Evolutionary conservation across 2,113 vertebrate species (phyloP).

Genomic region (Panthera leo): DNA sequence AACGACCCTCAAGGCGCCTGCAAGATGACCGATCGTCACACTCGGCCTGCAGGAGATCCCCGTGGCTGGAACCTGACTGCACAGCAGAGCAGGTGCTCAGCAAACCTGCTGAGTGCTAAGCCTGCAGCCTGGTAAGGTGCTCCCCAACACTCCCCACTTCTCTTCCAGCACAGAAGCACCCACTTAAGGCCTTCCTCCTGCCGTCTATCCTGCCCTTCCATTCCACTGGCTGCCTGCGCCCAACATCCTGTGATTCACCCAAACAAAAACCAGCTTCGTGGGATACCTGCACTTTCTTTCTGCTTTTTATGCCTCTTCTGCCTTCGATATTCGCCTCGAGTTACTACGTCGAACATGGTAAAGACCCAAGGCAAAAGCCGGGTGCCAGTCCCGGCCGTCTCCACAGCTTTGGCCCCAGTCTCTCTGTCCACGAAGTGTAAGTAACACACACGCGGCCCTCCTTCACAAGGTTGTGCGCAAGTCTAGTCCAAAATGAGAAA

Average conservation of each 20-base stretch:
- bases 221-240: too few species aligned
- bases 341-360: not conserved
- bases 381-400: not conserved
- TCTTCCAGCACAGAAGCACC: not conserved
- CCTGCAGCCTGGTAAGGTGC: not conserved
- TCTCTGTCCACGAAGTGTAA: not conserved
- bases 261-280: not conserved
- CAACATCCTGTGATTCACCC: not conserved
- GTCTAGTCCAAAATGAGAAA: not conserved
- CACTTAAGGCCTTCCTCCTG: not conserved
- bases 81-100: not conserved
- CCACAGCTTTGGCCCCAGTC: not conserved
- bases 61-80: not conserved
- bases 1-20: not conserved
- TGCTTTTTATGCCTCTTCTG: not conserved
- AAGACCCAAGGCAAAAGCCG: slow-evolving; percentile 2
- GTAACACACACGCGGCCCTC: not conserved
- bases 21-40: not conserved
- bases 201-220: not conserved
- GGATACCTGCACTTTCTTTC: not conserved
- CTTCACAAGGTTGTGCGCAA: not conserved
- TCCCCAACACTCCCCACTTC: not conserved
- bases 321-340: not conserved
- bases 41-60: not conserved
- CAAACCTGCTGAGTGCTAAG: not conserved